Evolutionary conservation across 2,113 vertebrate species (phyloP), one percentile per base, ranked within the genome.

Genomic region (Alaudala cheleensis): DNA sequence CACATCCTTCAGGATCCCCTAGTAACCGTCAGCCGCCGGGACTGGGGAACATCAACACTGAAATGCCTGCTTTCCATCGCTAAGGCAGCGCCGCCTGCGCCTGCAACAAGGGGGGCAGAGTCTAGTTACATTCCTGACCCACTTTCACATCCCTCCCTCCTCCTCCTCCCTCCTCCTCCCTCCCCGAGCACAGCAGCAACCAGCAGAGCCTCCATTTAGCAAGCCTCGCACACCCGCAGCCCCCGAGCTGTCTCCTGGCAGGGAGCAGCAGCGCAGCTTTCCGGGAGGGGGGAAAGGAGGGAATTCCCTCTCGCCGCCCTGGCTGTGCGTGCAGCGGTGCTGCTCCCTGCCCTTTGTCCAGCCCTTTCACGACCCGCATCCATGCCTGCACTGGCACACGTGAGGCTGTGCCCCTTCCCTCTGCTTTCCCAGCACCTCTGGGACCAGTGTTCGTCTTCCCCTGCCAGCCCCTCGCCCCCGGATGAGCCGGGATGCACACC

Each of bases 61-160:
- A 93, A 95, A 64, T 87, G 89, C 96, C 96, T 86, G 95, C 96
- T 97, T 95, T 97, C 96, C 96, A 95, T 97, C 90, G 92, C 97
- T 92, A 96, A 97, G 95, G 92, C 96, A 87, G 94, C 84, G 89
- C 96, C 40, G 96, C 95, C 96, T 93, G 90, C 78, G 94, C 95
- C 86, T 94, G 97, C 96, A 89, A 89, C 86, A 93, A 88, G 96
- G 94, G 93, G 94, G 97, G 96, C 96, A 98, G 98, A 97, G 95
- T 98, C 97, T 98, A 95, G 97, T 98, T 98, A 98, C 98, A 98
- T 98, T 98, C 98, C 98, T 98, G 98, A 98, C 98, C 98, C 98
- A 98, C 98, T 98, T 98, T 97, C 97, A 86, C 97, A 96, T 97
- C 96, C 93, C 96, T 97, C 95, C 97, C 97, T 96, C 95, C 97